Conservation (phyloP, 2,797 vertebrate genomes). For the Lepidocolaptes lacrymiger region DNA sequence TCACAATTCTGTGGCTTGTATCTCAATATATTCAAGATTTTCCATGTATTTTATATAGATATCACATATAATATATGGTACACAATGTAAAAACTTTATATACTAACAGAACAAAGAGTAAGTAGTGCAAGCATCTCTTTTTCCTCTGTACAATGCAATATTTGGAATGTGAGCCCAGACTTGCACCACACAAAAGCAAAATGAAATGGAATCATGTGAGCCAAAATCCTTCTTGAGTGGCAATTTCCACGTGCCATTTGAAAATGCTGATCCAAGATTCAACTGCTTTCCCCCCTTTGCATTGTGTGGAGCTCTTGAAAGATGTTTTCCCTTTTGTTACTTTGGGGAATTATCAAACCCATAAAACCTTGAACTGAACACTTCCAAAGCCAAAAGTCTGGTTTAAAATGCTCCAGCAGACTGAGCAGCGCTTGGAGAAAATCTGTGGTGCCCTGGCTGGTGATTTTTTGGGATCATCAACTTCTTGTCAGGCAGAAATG, state of each 20-base stretch:
- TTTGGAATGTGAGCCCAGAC: background rate
- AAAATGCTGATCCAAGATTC: constrained; percentile 9
- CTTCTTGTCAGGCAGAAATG: background rate
- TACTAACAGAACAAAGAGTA: background rate
- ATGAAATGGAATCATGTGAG: background rate
- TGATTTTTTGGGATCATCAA: background rate
- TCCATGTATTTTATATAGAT: background rate
- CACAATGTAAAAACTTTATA: background rate
- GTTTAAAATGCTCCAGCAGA: background rate
- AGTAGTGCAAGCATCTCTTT: background rate
- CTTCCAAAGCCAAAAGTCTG: background rate
- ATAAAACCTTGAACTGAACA: background rate
- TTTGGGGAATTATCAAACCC: background rate
- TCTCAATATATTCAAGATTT: background rate
- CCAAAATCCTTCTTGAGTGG: background rate
- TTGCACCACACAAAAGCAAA: background rate
- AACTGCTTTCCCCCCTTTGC: background rate
- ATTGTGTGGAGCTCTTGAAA: background rate
- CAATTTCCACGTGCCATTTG: background rate
- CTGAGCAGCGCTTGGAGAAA: background rate
- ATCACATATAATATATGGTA: background rate
- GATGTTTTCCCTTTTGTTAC: background rate
- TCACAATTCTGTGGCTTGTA: background rate
- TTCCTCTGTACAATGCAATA: background rate
- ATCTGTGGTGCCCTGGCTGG: background rate